A percentile compares a stretch with the other conserved stretches of the same genome.
phyloP scores from a whole-genome alignment of 92 coral and sea anemone species.

The Porites divaricata region DNA sequence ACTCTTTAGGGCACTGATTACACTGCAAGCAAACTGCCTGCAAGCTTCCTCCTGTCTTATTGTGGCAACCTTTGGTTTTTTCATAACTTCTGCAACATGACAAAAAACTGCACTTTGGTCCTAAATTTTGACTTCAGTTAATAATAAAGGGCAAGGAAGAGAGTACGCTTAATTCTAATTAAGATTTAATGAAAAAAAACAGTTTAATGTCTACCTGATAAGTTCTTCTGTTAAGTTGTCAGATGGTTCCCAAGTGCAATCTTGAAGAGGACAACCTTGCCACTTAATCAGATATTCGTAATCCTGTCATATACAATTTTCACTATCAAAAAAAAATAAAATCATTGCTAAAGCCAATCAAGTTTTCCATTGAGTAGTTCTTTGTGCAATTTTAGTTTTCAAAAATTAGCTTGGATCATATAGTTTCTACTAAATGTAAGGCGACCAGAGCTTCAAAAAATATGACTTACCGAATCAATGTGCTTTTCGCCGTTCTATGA shows the following conservation, averaged over 20 bases:
- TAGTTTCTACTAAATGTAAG: too few relatives aligned
- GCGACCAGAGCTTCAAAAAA: too few relatives aligned
- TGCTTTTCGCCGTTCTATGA: too few relatives aligned
- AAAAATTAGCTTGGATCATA: too few relatives aligned
- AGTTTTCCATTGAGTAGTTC: too few relatives aligned
- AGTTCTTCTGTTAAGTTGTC: constrained; percentile 19
- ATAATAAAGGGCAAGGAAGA: neutral
- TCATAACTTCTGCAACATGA: neutral
- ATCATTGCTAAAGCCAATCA: too few relatives aligned
- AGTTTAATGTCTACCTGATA: constrained; percentile 30
- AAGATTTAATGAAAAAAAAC: neutral
- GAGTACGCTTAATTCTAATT: neutral
- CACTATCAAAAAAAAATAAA: too few relatives aligned
- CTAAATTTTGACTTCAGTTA: neutral
- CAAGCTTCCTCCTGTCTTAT: constrained; percentile 53
- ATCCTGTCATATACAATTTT: too few relatives aligned
- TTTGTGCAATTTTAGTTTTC: too few relatives aligned
- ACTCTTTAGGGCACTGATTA: constrained; percentile 45
- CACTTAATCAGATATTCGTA: constrained; percentile 51
- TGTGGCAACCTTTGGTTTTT: neutral
- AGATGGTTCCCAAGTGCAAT: constrained; percentile 48
- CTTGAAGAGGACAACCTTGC: constrained; percentile 45
- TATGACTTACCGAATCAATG: too few relatives aligned
- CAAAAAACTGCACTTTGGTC: neutral
- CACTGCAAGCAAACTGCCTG: constrained; percentile 39